Base-by-base conservation (phyloP, 1,140 invertebrate genomes). In the Intoshia linei region DNA sequence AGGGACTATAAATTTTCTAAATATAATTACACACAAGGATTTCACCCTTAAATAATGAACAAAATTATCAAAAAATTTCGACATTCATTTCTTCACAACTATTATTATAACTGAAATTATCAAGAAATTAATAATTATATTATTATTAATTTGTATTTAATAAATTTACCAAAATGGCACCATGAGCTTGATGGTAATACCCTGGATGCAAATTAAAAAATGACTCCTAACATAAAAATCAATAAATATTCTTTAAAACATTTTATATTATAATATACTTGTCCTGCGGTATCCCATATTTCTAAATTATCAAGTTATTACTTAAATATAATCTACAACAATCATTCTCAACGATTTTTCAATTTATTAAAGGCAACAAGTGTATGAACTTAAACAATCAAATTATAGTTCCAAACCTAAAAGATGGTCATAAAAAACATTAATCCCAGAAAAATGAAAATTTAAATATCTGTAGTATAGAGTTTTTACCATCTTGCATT, bases 231-330 rank as follows among this genome's bases (percentile, higher is more conserved):
- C n/a, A n/a, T n/a, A n/a, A n/a, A n/a, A n/a, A n/a, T n/a, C n/a
- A n/a, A n/a, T n/a, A n/a, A n/a, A n/a, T n/a, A n/a, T n/a, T n/a
- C n/a, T n/a, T n/a, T n/a, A n/a, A n/a, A n/a, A n/a, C n/a, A n/a
- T n/a, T n/a, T n/a, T n/a, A n/a, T n/a, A 33, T 59, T 58, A 43
- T 66, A 67, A 32, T 63, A 51, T 43, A 67, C 66, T 46, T 67
- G 66, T 4, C 66, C 65, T 17, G 65, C 65, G 15, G 65, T 67
- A 46, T 67, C 65, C 65, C 65, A 67, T 44, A 67, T 65, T 53
- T 67, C 65, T 66, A 45, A 27, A 47, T n/a, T n/a, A n/a, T n/a
- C n/a, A n/a, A n/a, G n/a, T n/a, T n/a, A n/a, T n/a, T n/a, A n/a
- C n/a, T n/a, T n/a, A n/a, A n/a, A n/a, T n/a, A n/a, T n/a, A n/a